Conservation (phyloP, 2,888 invertebrate species). For the Volucella bombylans region DNA sequence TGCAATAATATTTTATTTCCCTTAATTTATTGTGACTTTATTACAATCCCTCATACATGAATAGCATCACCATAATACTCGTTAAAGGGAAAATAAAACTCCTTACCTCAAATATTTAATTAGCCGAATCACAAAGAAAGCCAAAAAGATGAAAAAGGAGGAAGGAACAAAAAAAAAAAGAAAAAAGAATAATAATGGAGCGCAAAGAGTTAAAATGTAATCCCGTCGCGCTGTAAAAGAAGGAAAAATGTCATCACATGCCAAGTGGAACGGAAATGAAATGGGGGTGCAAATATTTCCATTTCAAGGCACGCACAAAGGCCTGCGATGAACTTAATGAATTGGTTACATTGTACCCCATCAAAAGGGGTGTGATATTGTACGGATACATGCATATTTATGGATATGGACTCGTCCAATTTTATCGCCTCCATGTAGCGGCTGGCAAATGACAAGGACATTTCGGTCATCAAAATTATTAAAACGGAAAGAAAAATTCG, state of each 20-base stretch:
- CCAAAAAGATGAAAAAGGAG: no score
- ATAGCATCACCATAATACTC: no score
- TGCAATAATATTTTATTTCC: no score
- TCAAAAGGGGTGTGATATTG: constrained; percentile 9
- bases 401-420: constrained; percentile 26
- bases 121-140: constrained; percentile 34
- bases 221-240: neutral
- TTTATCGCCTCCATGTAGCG: constrained; percentile 37
- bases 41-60: no score
- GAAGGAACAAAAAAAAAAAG: no score
- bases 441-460: constrained; percentile 55
- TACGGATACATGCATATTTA: constrained; percentile 23
- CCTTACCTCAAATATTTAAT: constrained; percentile 42
- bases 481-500: constrained; percentile 12
- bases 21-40: no score
- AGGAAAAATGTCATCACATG: constrained; percentile 48
- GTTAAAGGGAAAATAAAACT: neutral
- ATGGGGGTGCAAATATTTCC: constrained; percentile 49
- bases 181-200: constrained; percentile 14
- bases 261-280: constrained; percentile 33
- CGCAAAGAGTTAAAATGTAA: constrained; percentile 40
- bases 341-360: constrained; percentile 40
- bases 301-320: constrained; percentile 52
- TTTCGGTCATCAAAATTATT: constrained; percentile 60
- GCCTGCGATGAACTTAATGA: constrained; percentile 49